Evolutionary conservation across 2,888 invertebrate genomes (phyloP).

Genomic region (Perizoma flavofasciatum): DNA sequence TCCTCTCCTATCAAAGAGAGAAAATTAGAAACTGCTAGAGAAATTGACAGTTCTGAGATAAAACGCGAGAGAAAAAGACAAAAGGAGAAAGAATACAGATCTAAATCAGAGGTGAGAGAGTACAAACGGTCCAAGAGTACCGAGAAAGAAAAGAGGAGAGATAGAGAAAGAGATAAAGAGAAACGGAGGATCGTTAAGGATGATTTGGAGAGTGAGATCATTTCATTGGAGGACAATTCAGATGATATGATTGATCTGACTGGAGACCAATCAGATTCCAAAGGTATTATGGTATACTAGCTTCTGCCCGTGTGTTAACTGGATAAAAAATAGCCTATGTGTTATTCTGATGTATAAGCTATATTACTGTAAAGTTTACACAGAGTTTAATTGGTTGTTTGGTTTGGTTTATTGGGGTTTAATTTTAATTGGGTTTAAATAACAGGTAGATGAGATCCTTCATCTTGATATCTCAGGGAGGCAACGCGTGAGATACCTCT

Average conservation of each 20-base stretch:
- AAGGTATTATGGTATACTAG: conserved; percentile 67
- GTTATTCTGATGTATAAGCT: too few relatives aligned
- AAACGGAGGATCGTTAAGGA: conserved; percentile 55
- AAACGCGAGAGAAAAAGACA: conserved; percentile 57
- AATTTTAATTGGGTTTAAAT: too few relatives aligned
- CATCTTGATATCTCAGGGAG: too few relatives aligned
- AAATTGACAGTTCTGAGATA: conserved; percentile 39
- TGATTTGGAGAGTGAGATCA: conserved; percentile 66
- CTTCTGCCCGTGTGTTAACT: too few relatives aligned
- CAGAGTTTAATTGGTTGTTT: too few relatives aligned
- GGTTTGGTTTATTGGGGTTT: too few relatives aligned
- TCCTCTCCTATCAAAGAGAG: conserved; percentile 19
- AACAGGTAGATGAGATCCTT: too few relatives aligned
- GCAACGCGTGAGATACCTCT: too few relatives aligned
- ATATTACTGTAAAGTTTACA: too few relatives aligned
- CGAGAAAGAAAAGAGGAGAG: conserved; percentile 48
- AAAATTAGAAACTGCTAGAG: conserved; percentile 23
- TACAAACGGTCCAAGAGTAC: conserved; percentile 44
- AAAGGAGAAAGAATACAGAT: conserved; percentile 49
- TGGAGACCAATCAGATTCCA: conserved; percentile 79
- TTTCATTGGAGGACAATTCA: conserved; percentile 73
- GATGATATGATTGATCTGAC: conserved; percentile 85
- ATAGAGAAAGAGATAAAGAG: conserved; percentile 49
- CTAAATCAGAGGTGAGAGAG: conserved; percentile 58
- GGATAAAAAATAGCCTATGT: too few relatives aligned